A percentile compares a stretch with the other conserved stretches of the same genome.
These are phyloP conservation scores for Tridacna crocea DNA, from an alignment of 2,888 invertebrate genomes.

Conservation along the genomic window DNA sequence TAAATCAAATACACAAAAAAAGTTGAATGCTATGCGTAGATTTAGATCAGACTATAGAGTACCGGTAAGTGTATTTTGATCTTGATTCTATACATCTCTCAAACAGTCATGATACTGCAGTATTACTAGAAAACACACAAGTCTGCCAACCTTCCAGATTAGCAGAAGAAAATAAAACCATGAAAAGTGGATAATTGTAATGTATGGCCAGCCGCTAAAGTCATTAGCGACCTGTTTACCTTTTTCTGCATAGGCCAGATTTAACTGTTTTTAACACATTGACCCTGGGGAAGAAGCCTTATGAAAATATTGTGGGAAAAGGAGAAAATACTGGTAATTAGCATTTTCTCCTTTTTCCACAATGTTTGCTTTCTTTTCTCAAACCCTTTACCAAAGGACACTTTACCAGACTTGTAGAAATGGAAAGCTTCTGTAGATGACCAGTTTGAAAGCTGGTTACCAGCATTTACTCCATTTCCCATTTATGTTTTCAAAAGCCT, in stretches of 20 bases:
- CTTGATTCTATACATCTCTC: too few species aligned
- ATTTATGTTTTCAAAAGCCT: too few species aligned
- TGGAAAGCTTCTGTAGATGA: too few species aligned
- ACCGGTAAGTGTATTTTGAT: neutral
- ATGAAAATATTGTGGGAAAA: neutral
- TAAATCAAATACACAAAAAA: neutral
- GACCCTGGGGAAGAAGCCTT: neutral
- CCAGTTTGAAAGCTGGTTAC: too few species aligned
- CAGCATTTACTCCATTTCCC: too few species aligned
- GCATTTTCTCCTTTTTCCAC: neutral
- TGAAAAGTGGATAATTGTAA: constrained; percentile 11
- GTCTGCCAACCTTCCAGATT: neutral
- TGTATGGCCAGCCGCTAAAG: constrained; percentile 14
- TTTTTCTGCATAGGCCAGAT: neutral
- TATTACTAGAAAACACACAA: too few species aligned
- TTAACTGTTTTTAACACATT: neutral
- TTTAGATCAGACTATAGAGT: neutral
- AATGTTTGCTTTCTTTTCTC: neutral
- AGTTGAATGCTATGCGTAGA: neutral
- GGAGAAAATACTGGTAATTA: neutral
- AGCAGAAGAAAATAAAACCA: neutral
- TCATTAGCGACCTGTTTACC: constrained; percentile 1
- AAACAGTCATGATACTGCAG: too few species aligned
- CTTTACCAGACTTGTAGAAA: neutral
- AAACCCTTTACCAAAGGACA: neutral